These are phyloP conservation scores for Diglossa brunneiventris DNA, from an alignment of 2,113 vertebrate genomes.

Conservation along the genomic window DNA sequence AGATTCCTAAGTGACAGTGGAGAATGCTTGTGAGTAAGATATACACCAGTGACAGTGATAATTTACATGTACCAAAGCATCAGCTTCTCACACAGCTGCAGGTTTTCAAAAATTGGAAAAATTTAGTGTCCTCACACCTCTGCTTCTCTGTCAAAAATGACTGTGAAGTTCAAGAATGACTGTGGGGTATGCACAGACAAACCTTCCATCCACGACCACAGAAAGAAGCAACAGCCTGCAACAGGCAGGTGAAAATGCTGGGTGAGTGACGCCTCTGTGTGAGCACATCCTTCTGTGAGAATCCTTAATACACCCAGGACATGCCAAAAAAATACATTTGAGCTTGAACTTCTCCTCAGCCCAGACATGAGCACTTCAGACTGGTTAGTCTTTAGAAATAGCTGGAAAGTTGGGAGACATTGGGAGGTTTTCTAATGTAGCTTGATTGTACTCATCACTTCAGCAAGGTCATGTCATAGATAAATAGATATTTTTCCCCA, in stretches of 20 bases:
- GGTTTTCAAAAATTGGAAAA: neutral
- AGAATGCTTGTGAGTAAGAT: neutral
- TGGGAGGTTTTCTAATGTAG: neutral
- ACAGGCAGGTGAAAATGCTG: neutral
- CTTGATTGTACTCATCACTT: neutral
- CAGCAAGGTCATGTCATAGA: neutral
- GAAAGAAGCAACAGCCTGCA: neutral
- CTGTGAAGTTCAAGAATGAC: neutral
- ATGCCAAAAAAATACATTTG: neutral
- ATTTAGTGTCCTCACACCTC: neutral
- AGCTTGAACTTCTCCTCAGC: neutral
- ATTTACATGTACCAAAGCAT: neutral
- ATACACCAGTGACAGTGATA: neutral
- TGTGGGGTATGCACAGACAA: neutral
- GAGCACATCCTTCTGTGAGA: rapidly evolving
- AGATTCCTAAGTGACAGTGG: neutral
- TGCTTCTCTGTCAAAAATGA: neutral
- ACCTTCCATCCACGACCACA: neutral
- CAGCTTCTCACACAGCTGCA: neutral
- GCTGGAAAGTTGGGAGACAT: neutral
- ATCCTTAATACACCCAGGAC: neutral
- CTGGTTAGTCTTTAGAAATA: neutral
- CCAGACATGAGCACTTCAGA: neutral
- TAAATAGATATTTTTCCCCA: neutral
- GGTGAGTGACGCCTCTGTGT: neutral